Evolutionary conservation across 1,140 invertebrate genomes (phyloP), one percentile per base, ranked within the genome.

Genomic region (Mesaphorura yosii): DNA sequence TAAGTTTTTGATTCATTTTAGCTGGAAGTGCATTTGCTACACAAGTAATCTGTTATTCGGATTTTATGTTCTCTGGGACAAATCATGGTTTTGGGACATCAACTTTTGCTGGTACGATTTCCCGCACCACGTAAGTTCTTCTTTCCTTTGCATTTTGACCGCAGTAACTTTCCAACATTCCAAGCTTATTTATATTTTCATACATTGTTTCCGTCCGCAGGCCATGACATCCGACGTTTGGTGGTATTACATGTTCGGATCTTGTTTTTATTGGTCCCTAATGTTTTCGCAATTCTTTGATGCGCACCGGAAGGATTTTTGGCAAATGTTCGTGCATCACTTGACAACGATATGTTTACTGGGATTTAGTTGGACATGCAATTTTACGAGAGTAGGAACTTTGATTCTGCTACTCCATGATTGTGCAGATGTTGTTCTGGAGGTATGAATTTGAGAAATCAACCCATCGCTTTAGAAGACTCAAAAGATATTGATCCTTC

Each of bases 281-380:
- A 82, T 88, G 39, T 77, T 91, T 39, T 89, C 87, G 19, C 88
- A 96, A 68, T 94, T 94, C 72, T 84, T 86, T 67, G 92, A 97
- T 70, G 81, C 88, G 34, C 87, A 84, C 63, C 77, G 85, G 41
- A 89, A 92, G 74, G 94, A 98, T 73, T 97, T 97, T 70, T 90
- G 87, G 84, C 88, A 97, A 76, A 96, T 97, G 91, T 92, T 96
- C 68, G 76, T 94, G 41, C 94, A 97, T 73, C 93, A 98, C 67
- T 79, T 93, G 65, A 85, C 88, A 2, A 95, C 93, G 6, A 84
- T 98, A 61, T 66, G 80, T 34, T 75, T 98, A 37, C 79, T 98
- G 73, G 81, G 76, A 42, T 83, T 97, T 66, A 94, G 89, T 23
- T 98, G 91, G 88, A 78, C 92, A 2, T 87, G 87, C 67, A 97